Percentiles rank a stretch among this genome's conserved stretches.
Conservation (phyloP, 2,113 vertebrate genomes). For the Mobula hypostoma region DNA sequence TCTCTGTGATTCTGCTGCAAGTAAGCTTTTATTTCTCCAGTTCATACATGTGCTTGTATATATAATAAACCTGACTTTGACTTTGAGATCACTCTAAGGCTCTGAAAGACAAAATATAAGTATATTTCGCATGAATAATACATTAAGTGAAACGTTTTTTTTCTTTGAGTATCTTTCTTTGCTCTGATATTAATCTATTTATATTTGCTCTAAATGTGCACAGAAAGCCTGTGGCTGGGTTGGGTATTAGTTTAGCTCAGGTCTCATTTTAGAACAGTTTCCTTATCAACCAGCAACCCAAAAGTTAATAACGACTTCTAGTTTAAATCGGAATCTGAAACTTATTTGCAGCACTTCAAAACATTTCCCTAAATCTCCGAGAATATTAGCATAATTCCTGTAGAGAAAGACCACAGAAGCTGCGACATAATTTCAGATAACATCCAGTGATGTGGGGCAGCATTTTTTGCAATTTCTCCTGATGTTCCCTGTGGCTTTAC, state of each 20-base stretch:
- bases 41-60: no score
- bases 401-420: neutral
- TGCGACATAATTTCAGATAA: neutral
- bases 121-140: neutral
- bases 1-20: no score
- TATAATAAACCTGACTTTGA: no score
- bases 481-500: slow-evolving; percentile 16
- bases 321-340: neutral
- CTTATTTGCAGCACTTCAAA: neutral
- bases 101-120: neutral
- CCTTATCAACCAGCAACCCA: neutral
- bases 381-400: neutral
- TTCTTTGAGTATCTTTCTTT: neutral
- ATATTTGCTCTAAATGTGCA: neutral
- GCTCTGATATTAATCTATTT: neutral
- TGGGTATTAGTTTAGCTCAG: neutral
- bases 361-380: neutral
- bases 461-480: neutral
- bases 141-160: neutral
- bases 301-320: neutral
- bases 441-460: neutral
- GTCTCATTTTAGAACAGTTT: neutral
- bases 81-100: neutral
- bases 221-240: neutral
- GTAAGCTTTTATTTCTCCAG: no score